Conservation (phyloP, 2,113 vertebrate genomes). For the Corythaixoides concolor region DNA sequence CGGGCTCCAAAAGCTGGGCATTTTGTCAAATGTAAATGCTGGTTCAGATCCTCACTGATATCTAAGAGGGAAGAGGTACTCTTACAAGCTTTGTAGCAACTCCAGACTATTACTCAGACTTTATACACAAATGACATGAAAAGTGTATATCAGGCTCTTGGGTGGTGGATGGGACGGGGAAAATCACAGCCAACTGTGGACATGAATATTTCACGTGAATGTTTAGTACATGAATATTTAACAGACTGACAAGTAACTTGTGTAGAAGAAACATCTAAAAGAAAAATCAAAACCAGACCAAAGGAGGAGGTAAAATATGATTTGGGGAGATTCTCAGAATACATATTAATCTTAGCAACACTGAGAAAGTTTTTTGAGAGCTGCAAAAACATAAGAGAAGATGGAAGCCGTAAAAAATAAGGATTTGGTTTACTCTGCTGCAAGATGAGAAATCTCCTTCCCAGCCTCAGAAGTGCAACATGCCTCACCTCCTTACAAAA, state of each 20-base stretch:
- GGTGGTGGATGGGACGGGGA: too few species aligned
- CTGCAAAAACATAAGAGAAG: neutral
- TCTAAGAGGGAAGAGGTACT: neutral
- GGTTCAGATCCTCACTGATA: neutral
- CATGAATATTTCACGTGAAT: neutral
- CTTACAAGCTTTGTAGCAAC: neutral
- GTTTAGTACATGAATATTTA: neutral
- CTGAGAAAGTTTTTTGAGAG: neutral
- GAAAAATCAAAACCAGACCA: neutral
- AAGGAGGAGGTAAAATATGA: neutral
- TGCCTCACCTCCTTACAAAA: neutral
- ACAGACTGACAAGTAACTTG: neutral
- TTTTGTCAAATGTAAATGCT: neutral
- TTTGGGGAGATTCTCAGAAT: neutral
- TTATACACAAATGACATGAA: neutral
- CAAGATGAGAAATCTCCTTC: neutral
- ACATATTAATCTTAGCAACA: neutral
- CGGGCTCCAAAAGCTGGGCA: neutral
- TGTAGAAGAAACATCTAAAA: neutral
- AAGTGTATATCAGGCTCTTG: neutral
- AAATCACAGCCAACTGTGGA: neutral
- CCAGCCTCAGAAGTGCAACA: neutral
- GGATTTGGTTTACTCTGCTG: neutral
- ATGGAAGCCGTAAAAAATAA: neutral
- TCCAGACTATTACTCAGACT: neutral